Evolutionary conservation across 1,140 invertebrate genomes (phyloP).

Genomic region (Pseudobourletiella spinata): DNA sequence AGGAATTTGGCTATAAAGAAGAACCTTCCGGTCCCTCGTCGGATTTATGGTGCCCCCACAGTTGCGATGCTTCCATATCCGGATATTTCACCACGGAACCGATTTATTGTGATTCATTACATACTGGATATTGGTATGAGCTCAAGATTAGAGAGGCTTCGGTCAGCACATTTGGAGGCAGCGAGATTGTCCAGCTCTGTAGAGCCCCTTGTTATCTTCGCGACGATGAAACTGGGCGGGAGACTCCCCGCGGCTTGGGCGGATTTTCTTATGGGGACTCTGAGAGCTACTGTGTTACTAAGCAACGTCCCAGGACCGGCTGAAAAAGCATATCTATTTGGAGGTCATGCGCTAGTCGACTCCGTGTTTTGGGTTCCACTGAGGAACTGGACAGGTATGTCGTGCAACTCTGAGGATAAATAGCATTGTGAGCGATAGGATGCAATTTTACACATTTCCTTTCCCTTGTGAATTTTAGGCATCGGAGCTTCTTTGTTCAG

Average conservation of each 20-base stretch:
- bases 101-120: constrained; percentile 25
- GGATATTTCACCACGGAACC: constrained; percentile 16
- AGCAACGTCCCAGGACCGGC: constrained; percentile 29
- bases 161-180: constrained; percentile 1
- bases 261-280: constrained; percentile 6
- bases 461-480: too few species aligned
- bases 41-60: constrained; percentile 19
- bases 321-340: constrained; percentile 18
- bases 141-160: constrained; percentile 12
- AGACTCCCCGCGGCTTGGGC: background rate
- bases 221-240: background rate
- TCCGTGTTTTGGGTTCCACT: constrained; percentile 26
- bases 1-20: constrained; percentile 14
- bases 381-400: constrained; percentile 14
- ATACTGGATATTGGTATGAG: constrained; percentile 14
- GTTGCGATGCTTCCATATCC: constrained; percentile 30
- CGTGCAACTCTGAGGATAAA: background rate
- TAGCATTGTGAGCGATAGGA: background rate
- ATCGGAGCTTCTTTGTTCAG: constrained; percentile 26
- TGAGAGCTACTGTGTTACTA: constrained; percentile 20
- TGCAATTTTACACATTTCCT: background rate
- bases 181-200: constrained; percentile 1
- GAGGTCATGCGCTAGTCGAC: constrained; percentile 23
- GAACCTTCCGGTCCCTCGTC: constrained; percentile 4
- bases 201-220: constrained; percentile 17